Evolutionary conservation across 2,113 vertebrate genomes (phyloP).

Genomic region (Erythrocercus mccallii): DNA sequence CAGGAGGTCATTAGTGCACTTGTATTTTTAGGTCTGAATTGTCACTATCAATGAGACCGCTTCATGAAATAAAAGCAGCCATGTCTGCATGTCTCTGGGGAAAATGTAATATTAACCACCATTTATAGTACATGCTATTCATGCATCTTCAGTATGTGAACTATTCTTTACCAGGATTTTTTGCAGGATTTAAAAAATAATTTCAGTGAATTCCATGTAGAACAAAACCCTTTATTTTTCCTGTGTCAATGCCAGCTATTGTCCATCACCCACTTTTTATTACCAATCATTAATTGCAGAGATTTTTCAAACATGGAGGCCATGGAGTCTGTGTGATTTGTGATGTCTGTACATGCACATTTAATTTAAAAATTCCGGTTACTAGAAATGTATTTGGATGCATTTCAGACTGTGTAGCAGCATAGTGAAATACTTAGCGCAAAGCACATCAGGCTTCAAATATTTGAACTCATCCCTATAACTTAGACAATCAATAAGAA

Average conservation of each 20-base stretch:
- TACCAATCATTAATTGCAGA: background rate
- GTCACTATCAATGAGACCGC: background rate
- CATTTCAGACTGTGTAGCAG: background rate
- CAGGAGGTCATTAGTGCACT: background rate
- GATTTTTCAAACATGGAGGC: background rate
- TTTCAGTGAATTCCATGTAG: background rate
- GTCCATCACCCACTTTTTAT: background rate
- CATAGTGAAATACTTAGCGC: background rate
- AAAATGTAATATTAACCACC: background rate
- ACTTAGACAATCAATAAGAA: background rate
- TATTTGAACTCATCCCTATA: background rate
- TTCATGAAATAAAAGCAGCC: background rate
- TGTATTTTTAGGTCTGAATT: conserved; percentile 36
- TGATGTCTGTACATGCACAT: background rate
- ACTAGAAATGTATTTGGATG: background rate
- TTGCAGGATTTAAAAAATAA: background rate
- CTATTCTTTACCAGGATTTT: background rate
- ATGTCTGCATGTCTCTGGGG: background rate
- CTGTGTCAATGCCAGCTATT: background rate
- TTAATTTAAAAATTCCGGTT: background rate
- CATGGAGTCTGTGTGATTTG: background rate
- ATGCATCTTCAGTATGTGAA: background rate
- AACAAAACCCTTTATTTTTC: background rate
- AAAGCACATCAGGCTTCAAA: background rate
- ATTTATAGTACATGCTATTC: background rate